Percentiles rank a stretch among this genome's conserved stretches.
Conservation (phyloP, 2,113 vertebrate species). For the Brienomyrus brachyistius region DNA sequence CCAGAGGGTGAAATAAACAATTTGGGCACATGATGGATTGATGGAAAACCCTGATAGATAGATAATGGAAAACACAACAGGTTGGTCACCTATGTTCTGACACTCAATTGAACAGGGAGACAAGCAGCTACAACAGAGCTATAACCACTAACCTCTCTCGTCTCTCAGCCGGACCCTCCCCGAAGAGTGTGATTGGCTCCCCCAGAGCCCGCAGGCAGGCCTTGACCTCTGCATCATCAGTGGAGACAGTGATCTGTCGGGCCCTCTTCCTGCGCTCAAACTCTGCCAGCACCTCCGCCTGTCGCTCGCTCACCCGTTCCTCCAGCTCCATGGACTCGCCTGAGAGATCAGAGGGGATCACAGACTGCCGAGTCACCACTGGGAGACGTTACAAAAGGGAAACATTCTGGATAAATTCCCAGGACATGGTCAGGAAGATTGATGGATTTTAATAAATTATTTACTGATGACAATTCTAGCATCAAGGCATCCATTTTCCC, state of each 20-base stretch:
- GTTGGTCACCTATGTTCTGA: not conserved
- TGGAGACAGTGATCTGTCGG: constrained; percentile 91
- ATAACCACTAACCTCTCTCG: constrained; percentile 72
- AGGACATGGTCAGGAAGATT: not conserved
- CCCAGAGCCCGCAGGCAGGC: constrained; percentile 82
- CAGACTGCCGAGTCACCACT: not conserved
- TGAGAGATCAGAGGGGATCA: constrained; percentile 35
- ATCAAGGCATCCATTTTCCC: not conserved
- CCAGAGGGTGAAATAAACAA: not conserved
- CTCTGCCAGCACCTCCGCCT: constrained; percentile 84
- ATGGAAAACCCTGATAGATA: not conserved
- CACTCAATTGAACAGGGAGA: not conserved
- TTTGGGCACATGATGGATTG: not conserved
- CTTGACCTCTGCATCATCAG: constrained; percentile 89
- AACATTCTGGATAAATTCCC: not conserved
- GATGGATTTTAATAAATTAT: not conserved
- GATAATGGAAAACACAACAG: not conserved
- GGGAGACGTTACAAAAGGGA: not conserved
- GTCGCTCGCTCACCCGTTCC: constrained; percentile 85
- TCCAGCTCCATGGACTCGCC: constrained; percentile 88
- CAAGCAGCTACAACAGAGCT: not conserved
- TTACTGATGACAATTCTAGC: not conserved
- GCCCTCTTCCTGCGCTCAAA: constrained; percentile 91
- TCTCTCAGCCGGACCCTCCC: constrained; percentile 90
- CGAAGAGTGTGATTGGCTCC: constrained; percentile 89